Conservation (phyloP, 1,140 invertebrate genomes). For the Zaprionus africanus region DNA sequence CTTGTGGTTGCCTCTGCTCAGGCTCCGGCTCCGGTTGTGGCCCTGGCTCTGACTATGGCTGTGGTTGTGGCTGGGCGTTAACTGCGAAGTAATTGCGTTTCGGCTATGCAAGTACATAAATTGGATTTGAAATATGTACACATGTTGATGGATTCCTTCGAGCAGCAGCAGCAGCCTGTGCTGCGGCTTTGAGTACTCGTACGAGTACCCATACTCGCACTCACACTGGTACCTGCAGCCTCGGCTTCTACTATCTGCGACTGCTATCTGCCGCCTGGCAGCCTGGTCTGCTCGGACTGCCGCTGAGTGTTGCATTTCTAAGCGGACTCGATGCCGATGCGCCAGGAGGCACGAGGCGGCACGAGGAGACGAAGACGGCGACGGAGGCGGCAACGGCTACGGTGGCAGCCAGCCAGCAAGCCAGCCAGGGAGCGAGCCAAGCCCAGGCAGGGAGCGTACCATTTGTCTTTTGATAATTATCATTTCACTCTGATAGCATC, state of each 20-base stretch:
- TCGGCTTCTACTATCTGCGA: conserved; percentile 41
- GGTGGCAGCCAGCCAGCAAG: neutral
- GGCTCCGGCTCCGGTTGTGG: neutral
- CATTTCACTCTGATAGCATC: conserved; percentile 80
- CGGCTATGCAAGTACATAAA: conserved; percentile 81
- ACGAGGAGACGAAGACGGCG: neutral
- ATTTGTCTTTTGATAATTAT: conserved; percentile 82
- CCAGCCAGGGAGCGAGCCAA: neutral
- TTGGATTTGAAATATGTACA: conserved; percentile 82
- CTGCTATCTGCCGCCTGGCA: conserved; percentile 35
- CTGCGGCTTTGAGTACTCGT: conserved; percentile 8
- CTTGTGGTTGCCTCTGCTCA: neutral
- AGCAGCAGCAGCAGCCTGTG: conserved; percentile 31
- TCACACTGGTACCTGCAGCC: conserved; percentile 34
- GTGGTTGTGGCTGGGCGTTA: conserved; percentile 70
- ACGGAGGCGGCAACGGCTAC: neutral
- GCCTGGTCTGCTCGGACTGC: conserved; percentile 25
- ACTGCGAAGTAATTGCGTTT: conserved; percentile 81
- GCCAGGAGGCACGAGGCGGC: conserved; percentile 17
- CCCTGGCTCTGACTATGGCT: conserved; percentile 10
- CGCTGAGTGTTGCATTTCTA: conserved; percentile 55
- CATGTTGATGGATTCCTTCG: conserved; percentile 77
- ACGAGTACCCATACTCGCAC: neutral
- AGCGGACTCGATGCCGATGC: conserved; percentile 43
- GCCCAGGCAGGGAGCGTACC: conserved; percentile 44